Percentiles rank a stretch among this genome's conserved stretches.
Conservation (phyloP, 1,140 invertebrate species). For the Orius insidiosus region DNA sequence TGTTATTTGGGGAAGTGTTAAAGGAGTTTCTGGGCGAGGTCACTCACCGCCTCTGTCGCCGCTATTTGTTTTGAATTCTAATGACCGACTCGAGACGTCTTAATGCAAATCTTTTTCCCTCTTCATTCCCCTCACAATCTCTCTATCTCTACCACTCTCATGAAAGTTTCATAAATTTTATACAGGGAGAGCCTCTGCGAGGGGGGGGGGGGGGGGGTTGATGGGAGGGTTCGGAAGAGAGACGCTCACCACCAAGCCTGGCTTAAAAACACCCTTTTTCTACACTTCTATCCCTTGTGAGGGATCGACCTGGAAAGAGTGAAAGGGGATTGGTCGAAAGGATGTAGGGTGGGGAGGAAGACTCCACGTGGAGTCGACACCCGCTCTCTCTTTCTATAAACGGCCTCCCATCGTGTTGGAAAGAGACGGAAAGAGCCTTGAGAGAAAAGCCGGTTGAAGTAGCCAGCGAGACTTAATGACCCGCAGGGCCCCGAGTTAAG, state of each 20-base stretch:
- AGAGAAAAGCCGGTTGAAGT: constrained; percentile 10
- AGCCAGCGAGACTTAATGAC: constrained; percentile 18
- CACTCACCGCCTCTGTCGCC: not conserved
- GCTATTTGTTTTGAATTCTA: constrained; percentile 10
- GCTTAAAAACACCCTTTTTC: constrained; percentile 7
- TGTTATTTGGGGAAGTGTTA: too few relatives aligned
- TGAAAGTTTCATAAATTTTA: constrained; percentile 12
- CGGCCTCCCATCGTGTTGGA: not conserved
- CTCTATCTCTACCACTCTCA: constrained; percentile 2
- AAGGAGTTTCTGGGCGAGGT: too few relatives aligned
- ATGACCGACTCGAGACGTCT: constrained; percentile 4
- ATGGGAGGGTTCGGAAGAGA: constrained; percentile 2
- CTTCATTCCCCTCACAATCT: not conserved
- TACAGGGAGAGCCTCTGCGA: constrained; percentile 6
- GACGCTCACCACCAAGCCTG: not conserved
- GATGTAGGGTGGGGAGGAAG: constrained; percentile 5
- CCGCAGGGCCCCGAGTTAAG: constrained; percentile 14
- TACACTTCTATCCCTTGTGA: not conserved
- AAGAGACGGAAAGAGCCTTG: not conserved
- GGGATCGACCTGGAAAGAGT: not conserved
- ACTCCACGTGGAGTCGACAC: constrained; percentile 15
- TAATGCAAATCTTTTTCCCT: constrained; percentile 7
- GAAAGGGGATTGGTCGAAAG: constrained; percentile 9
- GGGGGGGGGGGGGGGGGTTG: constrained; percentile 4
- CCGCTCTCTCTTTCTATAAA: constrained; percentile 4